Evolutionary conservation across 2,888 invertebrate genomes (phyloP), one percentile per base, ranked within the genome.

Genomic region (Dicranocentrus wangi): DNA sequence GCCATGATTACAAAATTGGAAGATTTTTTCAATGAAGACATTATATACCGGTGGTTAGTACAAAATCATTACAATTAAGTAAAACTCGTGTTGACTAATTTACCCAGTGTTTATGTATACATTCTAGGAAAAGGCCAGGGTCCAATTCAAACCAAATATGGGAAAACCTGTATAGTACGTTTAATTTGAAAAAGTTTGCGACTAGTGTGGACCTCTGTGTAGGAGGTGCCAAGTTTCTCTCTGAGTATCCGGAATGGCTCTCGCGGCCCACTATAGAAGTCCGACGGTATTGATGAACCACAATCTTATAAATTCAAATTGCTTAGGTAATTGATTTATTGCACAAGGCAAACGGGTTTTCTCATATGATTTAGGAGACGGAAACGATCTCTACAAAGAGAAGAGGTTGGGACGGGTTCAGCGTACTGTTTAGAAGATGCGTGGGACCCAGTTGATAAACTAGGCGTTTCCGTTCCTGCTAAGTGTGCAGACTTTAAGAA

Each of bases 41-140:
- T 85, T 15, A 58, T 80, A 13, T 81, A 73, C 32, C 43, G 85
- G 73, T 85, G 85, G 85, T 85, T 68, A 43, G n/a, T 53, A n/a
- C 39, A n/a, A n/a, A n/a, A n/a, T n/a, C n/a, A n/a, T n/a, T n/a
- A n/a, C n/a, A n/a, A n/a, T n/a, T n/a, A n/a, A n/a, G n/a, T n/a
- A n/a, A n/a, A n/a, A n/a, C n/a, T n/a, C n/a, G 2, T 17, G 7
- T 65, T 19, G 13, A 39, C 2, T 28, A 43, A 19, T 13, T n/a
- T n/a, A n/a, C n/a, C n/a, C n/a, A n/a, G n/a, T n/a, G n/a, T n/a
- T n/a, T n/a, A n/a, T n/a, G n/a, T n/a, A n/a, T n/a, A n/a, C n/a
- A n/a, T n/a, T n/a, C 2, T 39, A 82, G 81, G 81, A 61, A 27
- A 10, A 28, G 68, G 15, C 83, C 83, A 10, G 82, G 83, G 47